These are phyloP conservation scores for Oryzias woworae DNA, from an alignment of 2,113 vertebrate genomes.

Conservation along the genomic window DNA sequence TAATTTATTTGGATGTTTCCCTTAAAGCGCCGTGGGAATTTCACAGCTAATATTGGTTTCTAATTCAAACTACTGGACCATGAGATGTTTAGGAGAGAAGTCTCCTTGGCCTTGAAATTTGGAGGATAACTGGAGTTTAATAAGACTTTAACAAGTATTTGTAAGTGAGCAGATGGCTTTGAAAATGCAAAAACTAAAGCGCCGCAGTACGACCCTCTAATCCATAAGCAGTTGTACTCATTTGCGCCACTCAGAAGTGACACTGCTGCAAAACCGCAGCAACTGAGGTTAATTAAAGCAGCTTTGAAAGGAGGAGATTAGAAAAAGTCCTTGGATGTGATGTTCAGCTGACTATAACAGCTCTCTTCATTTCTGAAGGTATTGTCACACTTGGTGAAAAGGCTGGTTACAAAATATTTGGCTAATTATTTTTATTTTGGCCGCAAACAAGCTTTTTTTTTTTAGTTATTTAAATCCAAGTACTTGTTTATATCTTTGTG, in stretches of 20 bases:
- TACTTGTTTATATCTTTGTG: too few species aligned
- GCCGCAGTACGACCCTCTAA: slow-evolving; percentile 15
- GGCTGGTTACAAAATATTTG: not conserved
- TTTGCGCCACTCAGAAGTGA: not conserved
- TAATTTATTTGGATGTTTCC: not conserved
- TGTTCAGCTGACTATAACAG: not conserved
- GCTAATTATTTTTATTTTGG: too few species aligned
- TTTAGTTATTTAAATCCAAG: too few species aligned
- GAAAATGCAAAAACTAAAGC: slow-evolving; percentile 8
- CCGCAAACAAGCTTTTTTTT: too few species aligned
- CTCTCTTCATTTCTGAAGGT: not conserved
- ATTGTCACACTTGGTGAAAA: not conserved
- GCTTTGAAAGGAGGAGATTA: slow-evolving; percentile 11
- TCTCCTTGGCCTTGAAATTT: slow-evolving; percentile 58
- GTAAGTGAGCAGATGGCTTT: slow-evolving; percentile 28
- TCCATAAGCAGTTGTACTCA: slow-evolving; percentile 17
- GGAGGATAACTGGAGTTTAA: slow-evolving; percentile 21
- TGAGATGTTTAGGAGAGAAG: slow-evolving; percentile 40
- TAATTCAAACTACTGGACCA: slow-evolving; percentile 55
- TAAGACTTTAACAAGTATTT: slow-evolving; percentile 15
- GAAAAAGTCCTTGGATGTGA: slow-evolving; percentile 28
- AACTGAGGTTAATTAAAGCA: slow-evolving; percentile 35
- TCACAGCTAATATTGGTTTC: slow-evolving; percentile 44
- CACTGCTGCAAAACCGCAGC: slow-evolving; percentile 9
- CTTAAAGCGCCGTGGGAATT: slow-evolving; percentile 33